Base-by-base conservation (phyloP, 2,888 invertebrate genomes). In the Dysmachus trigonus region DNA sequence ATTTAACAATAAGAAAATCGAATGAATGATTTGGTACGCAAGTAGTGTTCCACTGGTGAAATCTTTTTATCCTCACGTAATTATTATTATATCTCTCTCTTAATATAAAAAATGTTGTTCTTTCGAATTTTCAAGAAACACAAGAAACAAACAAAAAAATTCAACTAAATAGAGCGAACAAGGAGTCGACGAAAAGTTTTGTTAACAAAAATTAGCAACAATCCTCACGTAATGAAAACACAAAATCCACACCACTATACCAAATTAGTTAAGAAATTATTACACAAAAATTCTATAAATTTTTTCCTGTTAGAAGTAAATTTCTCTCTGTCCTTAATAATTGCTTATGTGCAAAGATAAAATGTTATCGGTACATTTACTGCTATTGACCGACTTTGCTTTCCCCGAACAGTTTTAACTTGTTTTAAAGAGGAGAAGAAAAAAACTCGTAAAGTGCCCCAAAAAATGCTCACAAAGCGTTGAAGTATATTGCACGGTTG, bases 401-500 rank as follows among this genome's bases (percentile, higher is more conserved):
- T n/a, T n/a, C 35, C 7, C 15, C 18, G 31, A 31, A 41, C 62
- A 77, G 8, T 41, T n/a, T 18, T 8, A 41, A 41, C 18, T 27
- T n/a, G n/a, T 27, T 41, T n/a, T 10, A 10, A 82, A 35, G 71
- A 82, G 71, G 30, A 71, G n/a, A 71, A 82, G 30, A 71, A 7
- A 71, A 82, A 38, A 82, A 62, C 18, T 62, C 51, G n/a, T 62
- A 18, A 73, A 30, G 82, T 84, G 71, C 72, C 84, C 73, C 73
- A 73, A 71, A 84, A 71, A 41, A 73, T 84, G 84, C 72, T 71
- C 84, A 84, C 72, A 84, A 73, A 73, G 30, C 84, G 35, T n/a
- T 31, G 62, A 51, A 30, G 18, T 31, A 51, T 15, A n/a, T 82
- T 53, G 18, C 62, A 62, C 53, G 31, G 33, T 82, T 71, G n/a